A percentile compares a stretch with the other conserved stretches of the same genome.
phyloP scores from a whole-genome alignment of 2,113 vertebrate genomes.

The Columba livia region DNA sequence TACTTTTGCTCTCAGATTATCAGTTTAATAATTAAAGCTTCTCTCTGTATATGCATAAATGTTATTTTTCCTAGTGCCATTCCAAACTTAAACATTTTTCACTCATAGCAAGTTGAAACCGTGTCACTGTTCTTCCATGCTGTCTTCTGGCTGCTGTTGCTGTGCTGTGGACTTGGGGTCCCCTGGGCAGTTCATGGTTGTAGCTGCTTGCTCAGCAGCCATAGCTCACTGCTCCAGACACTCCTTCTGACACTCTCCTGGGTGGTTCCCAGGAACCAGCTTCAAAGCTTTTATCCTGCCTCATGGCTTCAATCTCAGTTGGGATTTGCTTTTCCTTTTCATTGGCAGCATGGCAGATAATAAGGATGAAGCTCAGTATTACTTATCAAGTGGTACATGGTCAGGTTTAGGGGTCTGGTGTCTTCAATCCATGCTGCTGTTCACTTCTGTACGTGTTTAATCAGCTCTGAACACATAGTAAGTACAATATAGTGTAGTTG shows the following conservation, averaged over 20 bases:
- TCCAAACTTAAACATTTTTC: neutral
- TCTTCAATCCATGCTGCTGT: rapidly evolving
- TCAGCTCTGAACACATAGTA: rapidly evolving
- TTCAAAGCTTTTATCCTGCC: neutral
- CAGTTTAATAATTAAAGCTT: constrained; percentile 34
- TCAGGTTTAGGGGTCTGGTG: neutral
- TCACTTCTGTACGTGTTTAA: neutral
- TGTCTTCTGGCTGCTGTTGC: neutral
- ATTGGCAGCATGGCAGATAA: neutral
- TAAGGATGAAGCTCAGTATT: neutral
- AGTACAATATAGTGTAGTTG: neutral
- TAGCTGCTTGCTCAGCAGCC: rapidly evolving
- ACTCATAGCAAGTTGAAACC: neutral
- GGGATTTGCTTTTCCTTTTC: neutral
- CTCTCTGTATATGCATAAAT: neutral
- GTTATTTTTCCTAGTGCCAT: neutral
- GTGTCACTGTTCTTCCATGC: rapidly evolving
- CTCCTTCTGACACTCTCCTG: neutral
- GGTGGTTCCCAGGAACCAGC: neutral
- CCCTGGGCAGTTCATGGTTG: neutral
- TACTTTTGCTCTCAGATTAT: neutral
- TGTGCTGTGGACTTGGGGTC: rapidly evolving
- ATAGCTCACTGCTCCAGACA: neutral
- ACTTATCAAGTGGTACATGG: rapidly evolving
- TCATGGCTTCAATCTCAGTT: neutral